Percentiles rank a stretch among this genome's conserved stretches.
Evolutionary conservation across 2,888 invertebrate genomes (phyloP).

Genomic region (Scrobipalpa atriplicella): DNA sequence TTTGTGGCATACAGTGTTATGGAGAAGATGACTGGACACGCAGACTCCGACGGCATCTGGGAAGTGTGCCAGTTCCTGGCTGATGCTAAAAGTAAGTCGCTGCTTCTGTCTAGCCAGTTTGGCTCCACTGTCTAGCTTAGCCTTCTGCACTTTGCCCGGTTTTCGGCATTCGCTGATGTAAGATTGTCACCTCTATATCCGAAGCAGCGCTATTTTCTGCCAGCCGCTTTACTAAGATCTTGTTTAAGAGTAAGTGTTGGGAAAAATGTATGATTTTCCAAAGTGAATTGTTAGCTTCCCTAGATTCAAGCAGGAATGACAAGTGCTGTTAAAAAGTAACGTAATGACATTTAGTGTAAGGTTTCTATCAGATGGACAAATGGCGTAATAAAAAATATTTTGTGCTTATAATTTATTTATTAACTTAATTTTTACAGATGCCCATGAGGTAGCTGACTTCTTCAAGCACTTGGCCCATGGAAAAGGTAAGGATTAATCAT

Average conservation of each 20-base stretch:
- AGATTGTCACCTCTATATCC: neutral
- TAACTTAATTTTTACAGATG: conserved; percentile 45
- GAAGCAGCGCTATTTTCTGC: too few species aligned
- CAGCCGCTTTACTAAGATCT: too few species aligned
- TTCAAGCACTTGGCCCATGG: conserved; percentile 52
- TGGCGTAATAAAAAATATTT: too few species aligned
- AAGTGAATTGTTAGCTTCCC: too few species aligned
- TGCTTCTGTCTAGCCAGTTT: neutral
- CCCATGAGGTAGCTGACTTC: conserved; percentile 52
- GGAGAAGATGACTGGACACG: conserved; percentile 50
- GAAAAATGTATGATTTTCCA: too few species aligned
- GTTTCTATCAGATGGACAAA: too few species aligned
- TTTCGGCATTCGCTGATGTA: neutral
- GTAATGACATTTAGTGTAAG: too few species aligned
- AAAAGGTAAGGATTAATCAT: conserved; percentile 43
- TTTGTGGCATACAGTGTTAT: conserved; percentile 48
- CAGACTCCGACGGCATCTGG: conserved; percentile 55
- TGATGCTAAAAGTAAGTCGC: conserved; percentile 53
- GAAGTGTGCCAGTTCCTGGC: conserved; percentile 55
- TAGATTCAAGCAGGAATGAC: too few species aligned
- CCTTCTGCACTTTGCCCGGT: too few species aligned
- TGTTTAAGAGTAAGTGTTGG: too few species aligned
- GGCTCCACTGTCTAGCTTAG: too few species aligned
- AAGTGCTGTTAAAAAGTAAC: too few species aligned
- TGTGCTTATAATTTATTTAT: neutral